phyloP scores from a whole-genome alignment of 2,797 vertebrate genomes.

The Tragopan temminckii region DNA sequence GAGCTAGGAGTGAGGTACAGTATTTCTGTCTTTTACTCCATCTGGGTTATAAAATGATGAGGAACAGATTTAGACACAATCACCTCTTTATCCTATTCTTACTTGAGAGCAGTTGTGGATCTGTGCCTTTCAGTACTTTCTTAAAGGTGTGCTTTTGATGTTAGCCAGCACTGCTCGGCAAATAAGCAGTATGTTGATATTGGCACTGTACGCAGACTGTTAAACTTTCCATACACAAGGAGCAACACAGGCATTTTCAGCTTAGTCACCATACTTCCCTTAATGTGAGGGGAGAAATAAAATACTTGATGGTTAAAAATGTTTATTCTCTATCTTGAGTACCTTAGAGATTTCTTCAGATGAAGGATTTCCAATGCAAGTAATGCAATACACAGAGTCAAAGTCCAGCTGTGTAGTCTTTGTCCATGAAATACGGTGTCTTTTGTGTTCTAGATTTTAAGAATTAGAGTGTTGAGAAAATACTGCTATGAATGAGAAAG shows the following conservation, averaged over 20 bases:
- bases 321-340: neutral
- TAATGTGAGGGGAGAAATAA: neutral
- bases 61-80: conserved; percentile 19
- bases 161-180: conserved; percentile 10
- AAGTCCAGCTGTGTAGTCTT: neutral
- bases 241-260: conserved; percentile 13
- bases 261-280: neutral
- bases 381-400: neutral
- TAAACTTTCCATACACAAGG: conserved; percentile 23
- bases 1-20: neutral
- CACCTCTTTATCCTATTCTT: conserved; percentile 1
- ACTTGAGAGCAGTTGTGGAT: neutral
- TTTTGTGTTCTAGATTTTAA: neutral
- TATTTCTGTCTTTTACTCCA: conserved; percentile 31
- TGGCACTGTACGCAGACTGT: neutral
- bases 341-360: neutral
- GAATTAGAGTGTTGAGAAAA: neutral
- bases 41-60: conserved; percentile 27
- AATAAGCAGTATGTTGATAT: conserved; percentile 23
- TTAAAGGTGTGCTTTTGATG: conserved; percentile 50
- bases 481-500: neutral
- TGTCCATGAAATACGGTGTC: neutral
- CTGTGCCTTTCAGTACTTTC: conserved; percentile 11
- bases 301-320: neutral
- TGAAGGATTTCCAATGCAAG: neutral